A percentile compares a stretch with the other conserved stretches of the same genome.
phyloP scores from a whole-genome alignment of 2,888 invertebrate genomes.

The Punctoribates punctum region DNA sequence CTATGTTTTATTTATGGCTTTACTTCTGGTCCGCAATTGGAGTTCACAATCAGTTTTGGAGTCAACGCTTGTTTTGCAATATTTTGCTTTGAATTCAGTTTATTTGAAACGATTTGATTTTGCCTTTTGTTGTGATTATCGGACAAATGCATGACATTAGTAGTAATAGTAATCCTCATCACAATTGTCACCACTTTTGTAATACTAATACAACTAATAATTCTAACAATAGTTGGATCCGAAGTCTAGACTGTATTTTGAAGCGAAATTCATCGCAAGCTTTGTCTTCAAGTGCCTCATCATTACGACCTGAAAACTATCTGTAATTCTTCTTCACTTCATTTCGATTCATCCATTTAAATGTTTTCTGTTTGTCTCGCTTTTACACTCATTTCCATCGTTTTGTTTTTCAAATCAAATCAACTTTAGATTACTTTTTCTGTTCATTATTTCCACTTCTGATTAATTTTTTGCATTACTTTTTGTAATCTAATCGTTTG shows the following conservation, averaged over 20 bases:
- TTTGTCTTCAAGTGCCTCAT: constrained; percentile 40
- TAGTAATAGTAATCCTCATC: constrained; percentile 12
- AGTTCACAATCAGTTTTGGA: background rate
- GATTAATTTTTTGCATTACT: no score
- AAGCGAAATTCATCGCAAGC: constrained; percentile 41
- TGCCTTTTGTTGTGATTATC: background rate
- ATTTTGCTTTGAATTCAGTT: background rate
- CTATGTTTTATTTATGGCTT: background rate
- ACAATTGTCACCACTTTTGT: constrained; percentile 2
- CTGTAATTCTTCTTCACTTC: constrained; percentile 30
- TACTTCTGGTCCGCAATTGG: background rate
- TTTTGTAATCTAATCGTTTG: no score
- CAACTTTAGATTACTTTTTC: no score
- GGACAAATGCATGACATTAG: constrained; percentile 28
- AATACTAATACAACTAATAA: constrained; percentile 13
- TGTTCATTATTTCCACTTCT: no score
- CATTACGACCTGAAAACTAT: constrained; percentile 42
- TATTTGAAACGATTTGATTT: background rate
- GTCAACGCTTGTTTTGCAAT: background rate
- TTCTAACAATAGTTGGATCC: constrained; percentile 41
- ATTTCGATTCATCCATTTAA: background rate
- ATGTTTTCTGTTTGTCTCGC: background rate
- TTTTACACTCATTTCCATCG: background rate
- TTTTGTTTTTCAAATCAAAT: no score
- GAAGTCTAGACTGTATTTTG: constrained; percentile 39